These are phyloP conservation scores for Frieseomelitta varia DNA, from an alignment of 1,140 invertebrate species.

Conservation along the genomic window DNA sequence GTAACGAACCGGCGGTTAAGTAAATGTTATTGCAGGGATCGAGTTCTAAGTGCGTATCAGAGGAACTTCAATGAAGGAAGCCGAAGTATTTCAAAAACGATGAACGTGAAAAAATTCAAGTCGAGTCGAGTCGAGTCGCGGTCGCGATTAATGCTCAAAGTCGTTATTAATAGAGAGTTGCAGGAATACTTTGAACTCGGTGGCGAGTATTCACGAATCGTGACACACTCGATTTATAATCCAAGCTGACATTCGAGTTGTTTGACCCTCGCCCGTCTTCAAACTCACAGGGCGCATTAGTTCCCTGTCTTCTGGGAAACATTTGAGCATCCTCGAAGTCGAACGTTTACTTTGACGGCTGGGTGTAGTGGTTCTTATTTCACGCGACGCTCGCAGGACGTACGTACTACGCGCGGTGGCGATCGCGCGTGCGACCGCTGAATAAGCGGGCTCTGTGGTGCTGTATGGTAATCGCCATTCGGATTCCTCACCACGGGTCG, in stretches of 20 bases:
- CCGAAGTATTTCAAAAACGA: not conserved
- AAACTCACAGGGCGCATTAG: conserved; percentile 26
- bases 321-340: not conserved
- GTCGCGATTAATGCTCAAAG: not conserved
- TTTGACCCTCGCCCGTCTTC: conserved; percentile 17
- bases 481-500: conserved; percentile 55
- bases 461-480: conserved; percentile 63
- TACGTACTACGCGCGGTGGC: conserved; percentile 3
- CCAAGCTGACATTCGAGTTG: not conserved
- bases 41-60: too few relatives aligned
- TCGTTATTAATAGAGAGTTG: conserved; percentile 42
- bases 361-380: conserved; percentile 48
- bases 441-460: conserved; percentile 40
- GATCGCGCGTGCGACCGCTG: conserved; percentile 44
- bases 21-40: not conserved
- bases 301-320: conserved; percentile 31
- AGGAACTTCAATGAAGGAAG: not conserved
- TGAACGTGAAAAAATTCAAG: too few relatives aligned
- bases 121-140: too few relatives aligned
- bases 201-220: not conserved
- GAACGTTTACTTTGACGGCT: conserved; percentile 22
- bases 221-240: not conserved
- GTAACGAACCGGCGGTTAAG: not conserved
- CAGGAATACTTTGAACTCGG: not conserved
- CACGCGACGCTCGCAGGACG: not conserved